Evolutionary conservation across 2,888 invertebrate genomes (phyloP).

Genomic region (Agrochola macilenta): DNA sequence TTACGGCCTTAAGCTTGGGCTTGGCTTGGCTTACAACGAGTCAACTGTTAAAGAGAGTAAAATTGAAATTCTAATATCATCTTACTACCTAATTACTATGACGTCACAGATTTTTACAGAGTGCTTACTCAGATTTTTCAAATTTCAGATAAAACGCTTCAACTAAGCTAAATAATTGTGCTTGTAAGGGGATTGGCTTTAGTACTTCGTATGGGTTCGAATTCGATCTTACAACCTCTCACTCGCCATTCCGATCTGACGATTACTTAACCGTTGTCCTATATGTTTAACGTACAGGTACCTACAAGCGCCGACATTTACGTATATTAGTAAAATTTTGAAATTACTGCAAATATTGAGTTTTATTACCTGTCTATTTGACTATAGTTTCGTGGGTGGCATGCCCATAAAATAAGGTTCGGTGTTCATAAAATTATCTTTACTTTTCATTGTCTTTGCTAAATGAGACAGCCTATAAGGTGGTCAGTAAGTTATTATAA

Average conservation of each 20-base stretch:
- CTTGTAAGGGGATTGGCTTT: background rate
- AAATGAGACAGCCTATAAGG: background rate
- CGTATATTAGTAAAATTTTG: background rate
- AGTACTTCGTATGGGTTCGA: too few species aligned
- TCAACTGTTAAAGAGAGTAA: background rate
- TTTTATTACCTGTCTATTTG: background rate
- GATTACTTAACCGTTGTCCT: background rate
- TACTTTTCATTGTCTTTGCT: background rate
- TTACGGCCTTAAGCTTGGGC: background rate
- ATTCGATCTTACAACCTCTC: background rate
- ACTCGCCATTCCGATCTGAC: background rate
- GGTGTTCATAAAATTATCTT: constrained; percentile 2
- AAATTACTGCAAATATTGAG: constrained; percentile 13
- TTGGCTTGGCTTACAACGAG: too few species aligned
- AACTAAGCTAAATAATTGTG: background rate
- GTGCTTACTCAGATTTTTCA: background rate
- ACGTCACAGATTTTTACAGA: background rate
- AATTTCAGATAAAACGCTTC: background rate
- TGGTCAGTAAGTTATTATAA: background rate
- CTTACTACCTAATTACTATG: background rate
- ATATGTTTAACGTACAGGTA: background rate
- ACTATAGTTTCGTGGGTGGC: background rate
- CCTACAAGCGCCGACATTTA: background rate
- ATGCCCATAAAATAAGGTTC: constrained; percentile 3
- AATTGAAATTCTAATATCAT: background rate